Base-by-base conservation (phyloP, 2,113 vertebrate species). In the Myodes glareolus region DNA sequence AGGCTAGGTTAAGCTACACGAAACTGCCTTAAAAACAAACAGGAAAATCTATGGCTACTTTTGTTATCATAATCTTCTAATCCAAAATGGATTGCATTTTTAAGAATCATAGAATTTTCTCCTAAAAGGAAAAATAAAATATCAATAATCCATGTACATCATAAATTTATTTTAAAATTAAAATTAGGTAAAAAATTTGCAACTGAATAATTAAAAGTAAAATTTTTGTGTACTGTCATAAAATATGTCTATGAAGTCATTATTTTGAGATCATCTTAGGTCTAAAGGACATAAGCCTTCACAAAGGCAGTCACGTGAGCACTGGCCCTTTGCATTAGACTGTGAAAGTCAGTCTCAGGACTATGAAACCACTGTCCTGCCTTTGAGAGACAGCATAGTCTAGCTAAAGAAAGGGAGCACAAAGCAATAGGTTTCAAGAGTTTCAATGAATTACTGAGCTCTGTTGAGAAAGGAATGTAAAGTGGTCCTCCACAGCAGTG, bases 401-500 rank as follows among this genome's bases (percentile, higher is more conserved):
- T 86, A 52, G 29, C 4, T 52, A 33, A 90, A 91, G 19, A 91
- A n/a, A 75, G 1, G 81, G 16, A 67, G 10, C 50, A 19, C 4
- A 94, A 82, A 87, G 72, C 90, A 76, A 94, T 94, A 45, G 13
- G 7, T 93, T 90, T 91, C 65, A 96, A 90, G 42, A 21, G 42
- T 14, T 82, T 36, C 55, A 31, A 65, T 3, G 14, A 47, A 25
- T 27, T 84, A 75, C 9, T 33, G 92, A 85, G 47, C 68, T 95
- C 50, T n/a, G 76, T 0, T 70, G 10, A 13, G 31, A 86, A 16
- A 7, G 91, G 17, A 91, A 90, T 91, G 25, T 47, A 84, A 95
- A 87, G 33, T 84, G 17, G 25, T 88, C 90, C 85, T 75, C 81
- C 45, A 93, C 92, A 96, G 25, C 2, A 21, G 81, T 27, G 61